A percentile compares a stretch with the other conserved stretches of the same genome.
phyloP scores from a whole-genome alignment of 2,797 vertebrate species.

The Psittacula derbiana region DNA sequence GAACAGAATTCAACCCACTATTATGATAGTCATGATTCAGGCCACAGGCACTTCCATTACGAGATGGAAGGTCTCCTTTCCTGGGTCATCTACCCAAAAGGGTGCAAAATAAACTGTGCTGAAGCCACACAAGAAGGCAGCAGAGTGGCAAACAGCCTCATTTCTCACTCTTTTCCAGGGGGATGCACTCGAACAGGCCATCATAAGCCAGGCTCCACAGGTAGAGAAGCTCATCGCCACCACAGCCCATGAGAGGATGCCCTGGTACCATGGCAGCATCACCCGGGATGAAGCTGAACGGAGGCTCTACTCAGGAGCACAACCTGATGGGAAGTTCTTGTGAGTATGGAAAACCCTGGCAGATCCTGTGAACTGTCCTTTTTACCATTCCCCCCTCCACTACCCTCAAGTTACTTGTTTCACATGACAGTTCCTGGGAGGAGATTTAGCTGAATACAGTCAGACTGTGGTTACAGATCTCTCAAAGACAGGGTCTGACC shows the following conservation, averaged over 20 bases:
- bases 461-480: neutral
- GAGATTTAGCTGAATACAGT: neutral
- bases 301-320: conserved; percentile 86
- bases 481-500: neutral
- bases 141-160: neutral
- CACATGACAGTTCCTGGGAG: rapidly evolving
- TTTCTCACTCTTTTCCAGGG: conserved; percentile 76
- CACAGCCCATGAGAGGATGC: conserved; percentile 92
- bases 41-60: rapidly evolving
- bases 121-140: neutral
- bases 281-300: conserved; percentile 85
- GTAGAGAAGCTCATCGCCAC: conserved; percentile 95
- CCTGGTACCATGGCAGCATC: conserved; percentile 88
- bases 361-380: rapidly evolving
- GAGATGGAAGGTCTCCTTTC: neutral
- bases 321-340: conserved; percentile 96
- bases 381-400: neutral
- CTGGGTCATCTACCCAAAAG: rapidly evolving
- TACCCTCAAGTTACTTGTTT: neutral
- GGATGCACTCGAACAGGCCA: conserved; percentile 92
- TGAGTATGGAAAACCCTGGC: conserved; percentile 69
- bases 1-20: neutral
- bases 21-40: neutral
- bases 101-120: neutral
- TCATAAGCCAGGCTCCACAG: conserved; percentile 94